Evolutionary conservation across 2,113 vertebrate genomes (phyloP), one percentile per base, ranked within the genome.

Genomic region (Corythornis cristatus): DNA sequence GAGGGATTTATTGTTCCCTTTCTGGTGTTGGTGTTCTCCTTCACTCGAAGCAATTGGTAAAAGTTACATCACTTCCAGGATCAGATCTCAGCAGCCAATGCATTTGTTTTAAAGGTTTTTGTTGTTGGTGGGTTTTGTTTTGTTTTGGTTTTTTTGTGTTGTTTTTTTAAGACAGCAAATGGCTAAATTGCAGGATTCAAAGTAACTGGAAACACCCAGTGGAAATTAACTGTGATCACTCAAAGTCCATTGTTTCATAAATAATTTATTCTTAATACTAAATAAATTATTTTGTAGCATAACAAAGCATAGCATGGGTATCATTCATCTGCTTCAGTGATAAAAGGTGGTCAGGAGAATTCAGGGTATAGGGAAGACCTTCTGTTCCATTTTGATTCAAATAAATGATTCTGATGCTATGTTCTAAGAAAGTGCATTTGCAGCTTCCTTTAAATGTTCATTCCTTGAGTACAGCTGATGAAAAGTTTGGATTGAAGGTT

Each of bases 391-490:
- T 86, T 89, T 51, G 72, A 72, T 93, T 90, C 90, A 51, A 86
- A 88, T 31, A 80, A 62, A 66, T 92, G 53, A 53, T 89, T 95
- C 86, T 95, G 75, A 96, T 51, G 76, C 87, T 74, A 28, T 74
- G n/a, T 53, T 64, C 64, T 67, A 57, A 25, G 45, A 88, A 77
- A 67, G 50, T 61, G 26, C 40, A 57, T 61, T 91, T 96, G 16
- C 78, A 56, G 13, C 81, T 93, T 97, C 48, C 51, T 81, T 90
- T 91, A 74, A 20, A 70, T 89, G 33, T 86, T 95, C 29, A 13
- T 75, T 88, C 58, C 60, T 33, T 87, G 48, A 91, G 29, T 89
- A 89, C 13, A 19, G 23, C 6, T 70, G 67, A 42, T 23, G 12
- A 86, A 20, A 88, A 51, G 26, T 89, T 88, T 60, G 53, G 35